Evolutionary conservation across 2,888 invertebrate genomes (phyloP), one percentile per base, ranked within the genome.

Genomic region (Carterocephalus palaemon): DNA sequence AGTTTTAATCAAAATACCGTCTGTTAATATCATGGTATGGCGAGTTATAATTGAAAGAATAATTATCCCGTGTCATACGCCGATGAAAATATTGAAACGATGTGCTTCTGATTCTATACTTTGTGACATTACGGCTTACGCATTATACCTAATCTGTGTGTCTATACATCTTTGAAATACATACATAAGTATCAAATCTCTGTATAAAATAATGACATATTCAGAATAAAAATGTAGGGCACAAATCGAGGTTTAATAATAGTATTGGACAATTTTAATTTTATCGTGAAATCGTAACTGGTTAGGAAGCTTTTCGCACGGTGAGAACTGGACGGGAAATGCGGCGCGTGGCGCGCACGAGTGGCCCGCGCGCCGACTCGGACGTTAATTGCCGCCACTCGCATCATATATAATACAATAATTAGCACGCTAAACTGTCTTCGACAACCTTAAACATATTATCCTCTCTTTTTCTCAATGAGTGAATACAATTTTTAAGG

Each of bases 1-100:
- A 71, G 64, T 73, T 83, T 80, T 83, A 79, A 83, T 82, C 77
- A 77, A 80, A 81, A 82, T 79, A 76, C 77, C 77, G 66, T 64
- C 65, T 71, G 73, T 75, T 75, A 79, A 79, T 79, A 78, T 75
- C 71, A 72, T 70, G 58, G 60, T 61, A 68, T 60, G 60, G 64
- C 67, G 62, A 61, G 59, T 73, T 74, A 72, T 79, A 77, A 80
- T 79, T 78, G 78, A 66, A 72, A 57, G 64, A 67, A 72, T 77
- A 79, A 45, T 32, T 38, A 45, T 26, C 36, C 20, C 29, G 36
- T 43, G 32, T 32, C 43, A 75, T 60, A 63, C 62, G 58, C 52
- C 61, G 59, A 69, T 72, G 66, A 75, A 73, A 67, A 67, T 64
- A 59, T 65, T 64, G 34, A 8, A 34, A 15, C 12, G 36, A n/a